Evolutionary conservation across 1,140 invertebrate genomes (phyloP).

Genomic region (Hetaerina americana): DNA sequence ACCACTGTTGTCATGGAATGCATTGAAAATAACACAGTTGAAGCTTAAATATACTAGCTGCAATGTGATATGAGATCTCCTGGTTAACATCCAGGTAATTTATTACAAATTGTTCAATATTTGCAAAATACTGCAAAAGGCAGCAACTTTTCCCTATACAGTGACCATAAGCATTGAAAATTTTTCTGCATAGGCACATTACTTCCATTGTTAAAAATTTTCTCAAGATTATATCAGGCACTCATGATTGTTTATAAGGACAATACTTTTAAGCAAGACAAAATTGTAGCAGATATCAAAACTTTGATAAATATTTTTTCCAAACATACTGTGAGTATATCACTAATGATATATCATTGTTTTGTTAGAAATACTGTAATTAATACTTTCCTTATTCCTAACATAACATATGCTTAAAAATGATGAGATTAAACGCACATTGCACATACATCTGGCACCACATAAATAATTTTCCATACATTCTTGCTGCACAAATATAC

Average conservation of each 20-base stretch:
- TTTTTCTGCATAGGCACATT: not conserved
- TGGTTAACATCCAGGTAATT: not conserved
- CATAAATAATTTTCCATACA: not conserved
- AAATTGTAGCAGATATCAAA: not conserved
- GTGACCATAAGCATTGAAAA: not conserved
- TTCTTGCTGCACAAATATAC: not conserved
- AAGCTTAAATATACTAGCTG: not conserved
- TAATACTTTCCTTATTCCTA: not conserved
- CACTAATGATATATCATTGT: too few relatives aligned
- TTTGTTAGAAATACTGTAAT: slow-evolving; percentile 1
- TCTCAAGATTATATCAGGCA: not conserved
- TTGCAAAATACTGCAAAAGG: not conserved
- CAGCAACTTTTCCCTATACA: not conserved
- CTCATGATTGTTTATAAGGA: not conserved
- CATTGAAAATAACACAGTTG: not conserved
- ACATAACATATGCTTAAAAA: not conserved
- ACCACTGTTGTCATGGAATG: not conserved
- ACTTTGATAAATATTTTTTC: not conserved
- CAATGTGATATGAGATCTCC: not conserved
- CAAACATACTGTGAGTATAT: not conserved
- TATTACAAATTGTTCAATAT: not conserved
- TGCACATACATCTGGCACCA: not conserved
- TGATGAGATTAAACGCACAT: not conserved
- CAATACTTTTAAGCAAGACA: not conserved
- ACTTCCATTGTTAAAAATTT: not conserved